These are phyloP conservation scores for Biston betularia DNA, from an alignment of 2,888 invertebrate genomes.

Conservation along the genomic window DNA sequence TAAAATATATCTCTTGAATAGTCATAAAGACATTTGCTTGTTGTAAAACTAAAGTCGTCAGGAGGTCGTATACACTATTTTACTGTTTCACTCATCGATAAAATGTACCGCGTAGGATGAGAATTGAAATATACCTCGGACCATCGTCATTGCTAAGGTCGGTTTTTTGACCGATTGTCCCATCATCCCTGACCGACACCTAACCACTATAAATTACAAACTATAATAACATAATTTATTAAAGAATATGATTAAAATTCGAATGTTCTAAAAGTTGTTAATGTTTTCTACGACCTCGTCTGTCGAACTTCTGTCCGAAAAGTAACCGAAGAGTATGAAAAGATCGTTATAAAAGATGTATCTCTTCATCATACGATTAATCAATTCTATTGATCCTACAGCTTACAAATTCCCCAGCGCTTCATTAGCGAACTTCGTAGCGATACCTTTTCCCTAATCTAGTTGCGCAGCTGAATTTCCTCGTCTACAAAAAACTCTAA, in stretches of 20 bases:
- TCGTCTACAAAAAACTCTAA: constrained; percentile 21
- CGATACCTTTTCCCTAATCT: constrained; percentile 13
- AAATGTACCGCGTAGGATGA: constrained; percentile 12
- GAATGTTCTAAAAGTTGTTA: no score
- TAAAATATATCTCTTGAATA: no score
- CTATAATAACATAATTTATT: neutral
- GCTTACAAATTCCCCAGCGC: neutral
- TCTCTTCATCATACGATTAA: neutral
- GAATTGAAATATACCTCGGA: constrained; percentile 4
- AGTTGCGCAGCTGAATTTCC: constrained; percentile 12
- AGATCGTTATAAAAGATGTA: neutral
- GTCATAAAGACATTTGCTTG: constrained; percentile 4
- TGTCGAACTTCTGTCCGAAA: neutral
- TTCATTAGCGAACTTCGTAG: constrained; percentile 19
- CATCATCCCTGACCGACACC: constrained; percentile 5
- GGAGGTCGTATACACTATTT: constrained; percentile 15
- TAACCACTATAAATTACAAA: constrained; percentile 3
- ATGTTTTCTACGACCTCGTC: neutral
- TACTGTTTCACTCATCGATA: constrained; percentile 14
- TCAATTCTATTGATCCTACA: no score
- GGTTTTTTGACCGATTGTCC: constrained; percentile 6
- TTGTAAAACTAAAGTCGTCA: constrained; percentile 6
- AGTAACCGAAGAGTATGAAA: neutral
- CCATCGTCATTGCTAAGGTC: neutral
- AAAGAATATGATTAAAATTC: neutral